Conservation (phyloP, 2,888 invertebrate genomes). For the Epinotia ramella region DNA sequence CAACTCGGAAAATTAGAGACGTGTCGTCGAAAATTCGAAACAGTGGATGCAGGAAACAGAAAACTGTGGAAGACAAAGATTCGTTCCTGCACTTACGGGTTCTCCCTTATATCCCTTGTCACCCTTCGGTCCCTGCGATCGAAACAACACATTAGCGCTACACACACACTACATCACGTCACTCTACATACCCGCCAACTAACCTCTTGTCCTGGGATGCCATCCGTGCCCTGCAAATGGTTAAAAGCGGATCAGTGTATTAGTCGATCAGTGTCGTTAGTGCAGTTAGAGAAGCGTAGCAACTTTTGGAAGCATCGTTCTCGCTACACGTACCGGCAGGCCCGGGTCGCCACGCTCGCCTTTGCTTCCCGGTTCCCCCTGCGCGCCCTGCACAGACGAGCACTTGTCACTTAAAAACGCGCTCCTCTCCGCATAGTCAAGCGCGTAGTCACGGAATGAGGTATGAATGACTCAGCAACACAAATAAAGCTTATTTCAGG, state of each 20-base stretch:
- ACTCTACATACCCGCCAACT: constrained; percentile 54
- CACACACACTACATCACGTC: constrained; percentile 4
- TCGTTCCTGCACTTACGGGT: constrained; percentile 86
- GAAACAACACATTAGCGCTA: constrained; percentile 61
- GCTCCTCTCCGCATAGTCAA: not conserved
- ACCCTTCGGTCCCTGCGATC: constrained; percentile 92
- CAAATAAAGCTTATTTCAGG: constrained; percentile 53
- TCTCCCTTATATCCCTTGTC: constrained; percentile 95
- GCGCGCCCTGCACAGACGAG: constrained; percentile 92
- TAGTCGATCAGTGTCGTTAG: constrained; percentile 46
- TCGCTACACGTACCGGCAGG: constrained; percentile 90
- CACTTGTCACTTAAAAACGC: constrained; percentile 29
- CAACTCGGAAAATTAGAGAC: constrained; percentile 50
- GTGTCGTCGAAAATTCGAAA: constrained; percentile 38
- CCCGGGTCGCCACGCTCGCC: constrained; percentile 97
- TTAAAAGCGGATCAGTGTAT: constrained; percentile 32
- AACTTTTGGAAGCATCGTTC: constrained; percentile 4
- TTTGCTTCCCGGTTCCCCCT: constrained; percentile 96
- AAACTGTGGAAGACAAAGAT: constrained; percentile 36
- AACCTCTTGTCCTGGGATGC: constrained; percentile 96
- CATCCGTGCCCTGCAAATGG: constrained; percentile 94
- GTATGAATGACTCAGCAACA: constrained; percentile 31
- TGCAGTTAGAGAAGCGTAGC: constrained; percentile 16
- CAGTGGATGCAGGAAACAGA: constrained; percentile 46
- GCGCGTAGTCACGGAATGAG: not conserved